Evolutionary conservation across 2,888 invertebrate genomes (phyloP).

Genomic region (Perizoma affinitatum): DNA sequence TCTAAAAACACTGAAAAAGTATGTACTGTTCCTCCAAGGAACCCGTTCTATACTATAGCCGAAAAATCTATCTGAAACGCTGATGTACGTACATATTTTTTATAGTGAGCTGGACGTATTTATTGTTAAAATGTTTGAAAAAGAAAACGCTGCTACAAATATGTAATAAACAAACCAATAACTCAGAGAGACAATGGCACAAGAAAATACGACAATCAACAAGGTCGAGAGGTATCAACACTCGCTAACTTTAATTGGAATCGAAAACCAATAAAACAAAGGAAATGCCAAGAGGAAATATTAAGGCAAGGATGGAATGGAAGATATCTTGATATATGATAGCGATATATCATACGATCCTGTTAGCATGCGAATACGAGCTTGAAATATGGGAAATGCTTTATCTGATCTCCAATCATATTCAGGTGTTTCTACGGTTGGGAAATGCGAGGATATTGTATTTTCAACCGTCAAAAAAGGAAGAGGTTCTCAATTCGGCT

Average conservation of each 20-base stretch:
- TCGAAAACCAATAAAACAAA: constrained; percentile 9
- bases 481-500: too few relatives aligned
- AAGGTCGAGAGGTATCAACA: constrained; percentile 1
- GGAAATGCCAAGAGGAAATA: constrained; percentile 8
- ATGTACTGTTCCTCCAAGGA: too few relatives aligned
- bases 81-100: too few relatives aligned
- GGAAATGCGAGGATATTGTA: too few relatives aligned
- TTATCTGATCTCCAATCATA: constrained; percentile 13
- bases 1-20: too few relatives aligned
- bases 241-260: neutral
- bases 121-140: too few relatives aligned
- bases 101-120: too few relatives aligned
- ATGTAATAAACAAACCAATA: neutral
- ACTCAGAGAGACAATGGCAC: constrained; percentile 4
- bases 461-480: too few relatives aligned
- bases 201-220: constrained; percentile 2
- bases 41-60: too few relatives aligned
- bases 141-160: too few relatives aligned
- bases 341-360: constrained; percentile 17
- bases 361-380: constrained; percentile 18
- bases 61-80: too few relatives aligned
- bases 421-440: neutral
- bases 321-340: constrained; percentile 16
- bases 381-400: constrained; percentile 12
- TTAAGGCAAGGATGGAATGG: neutral